Evolutionary conservation across 1,140 invertebrate species (phyloP).

Genomic region (Bombyx mori): ASM3026992v2 NC_085130.1:11874501-11875000

Average conservation of each 20-base stretch:
- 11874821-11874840: constrained; percentile 69
- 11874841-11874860: constrained; percentile 67
- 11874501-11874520: constrained; percentile 11
- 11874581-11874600: constrained; percentile 13
- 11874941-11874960: no score
- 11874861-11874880: constrained; percentile 77
- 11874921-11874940: no score
- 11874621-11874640: constrained; percentile 15
- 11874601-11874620: constrained; percentile 14
- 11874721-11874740: constrained; percentile 17
- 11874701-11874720: constrained; percentile 8
- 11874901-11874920: constrained; percentile 52
- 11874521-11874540: constrained; percentile 12
- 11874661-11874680: constrained; percentile 13
- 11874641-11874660: constrained; percentile 13
- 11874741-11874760: constrained; percentile 14
- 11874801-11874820: constrained; percentile 73
- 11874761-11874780: constrained; percentile 18
- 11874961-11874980: no score
- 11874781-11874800: constrained; percentile 9
- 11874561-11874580: constrained; percentile 12
- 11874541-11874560: constrained; percentile 9
- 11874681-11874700: constrained; percentile 14
- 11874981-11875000: no score
- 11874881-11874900: constrained; percentile 45